Evolutionary conservation across 2,888 invertebrate genomes (phyloP).

Genomic region (Tanytarsus gracilentus): DNA sequence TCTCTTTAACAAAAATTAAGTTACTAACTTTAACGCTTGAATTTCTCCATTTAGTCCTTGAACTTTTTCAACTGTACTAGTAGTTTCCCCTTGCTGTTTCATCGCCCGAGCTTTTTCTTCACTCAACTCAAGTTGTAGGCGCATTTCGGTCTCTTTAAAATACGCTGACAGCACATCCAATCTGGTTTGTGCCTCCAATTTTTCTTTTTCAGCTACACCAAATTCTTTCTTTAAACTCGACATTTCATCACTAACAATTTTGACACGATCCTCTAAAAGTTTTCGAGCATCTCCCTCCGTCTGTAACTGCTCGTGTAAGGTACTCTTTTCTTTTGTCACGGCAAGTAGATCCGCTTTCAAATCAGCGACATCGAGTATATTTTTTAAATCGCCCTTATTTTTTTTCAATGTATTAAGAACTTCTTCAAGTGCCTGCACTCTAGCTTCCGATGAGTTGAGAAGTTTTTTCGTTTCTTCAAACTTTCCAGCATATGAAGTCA

Average conservation of each 20-base stretch:
- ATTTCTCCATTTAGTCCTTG: constrained; percentile 70
- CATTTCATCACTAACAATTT: constrained; percentile 46
- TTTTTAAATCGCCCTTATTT: constrained; percentile 42
- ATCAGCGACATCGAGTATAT: constrained; percentile 49
- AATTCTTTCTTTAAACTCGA: constrained; percentile 49
- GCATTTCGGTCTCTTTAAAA: constrained; percentile 82
- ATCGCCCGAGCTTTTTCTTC: constrained; percentile 68
- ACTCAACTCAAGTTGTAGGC: constrained; percentile 72
- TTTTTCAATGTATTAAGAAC: constrained; percentile 43
- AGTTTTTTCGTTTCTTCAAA: constrained; percentile 38
- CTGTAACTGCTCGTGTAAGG: constrained; percentile 43
- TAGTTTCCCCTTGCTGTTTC: constrained; percentile 72
- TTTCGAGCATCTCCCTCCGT: constrained; percentile 44
- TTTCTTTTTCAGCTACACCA: constrained; percentile 58
- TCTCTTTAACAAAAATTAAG: not conserved
- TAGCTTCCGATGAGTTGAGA: constrained; percentile 38
- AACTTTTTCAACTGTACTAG: constrained; percentile 69
- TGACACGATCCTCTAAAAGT: constrained; percentile 42
- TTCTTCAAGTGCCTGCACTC: constrained; percentile 44
- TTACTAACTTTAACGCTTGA: constrained; percentile 62
- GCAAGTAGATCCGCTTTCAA: constrained; percentile 52
- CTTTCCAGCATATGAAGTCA: constrained; percentile 36
- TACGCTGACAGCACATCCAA: constrained; percentile 79
- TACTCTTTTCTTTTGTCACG: constrained; percentile 47
- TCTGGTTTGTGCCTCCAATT: constrained; percentile 68